phyloP scores from a whole-genome alignment of 2,113 vertebrate genomes.

The Pygoscelis antarcticus region DNA sequence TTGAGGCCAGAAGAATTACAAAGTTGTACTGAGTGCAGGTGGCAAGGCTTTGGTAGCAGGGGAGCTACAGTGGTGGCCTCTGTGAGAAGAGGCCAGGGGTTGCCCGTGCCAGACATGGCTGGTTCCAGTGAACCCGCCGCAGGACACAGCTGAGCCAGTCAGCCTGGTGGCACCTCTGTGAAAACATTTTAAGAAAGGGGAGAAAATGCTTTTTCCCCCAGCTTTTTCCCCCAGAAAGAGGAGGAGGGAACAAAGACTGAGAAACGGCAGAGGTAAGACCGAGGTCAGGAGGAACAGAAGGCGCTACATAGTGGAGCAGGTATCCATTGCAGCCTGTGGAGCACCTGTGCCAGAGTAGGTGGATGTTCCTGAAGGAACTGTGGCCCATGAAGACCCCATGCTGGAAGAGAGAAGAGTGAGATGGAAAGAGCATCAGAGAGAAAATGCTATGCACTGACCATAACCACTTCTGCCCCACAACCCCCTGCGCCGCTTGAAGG shows the following conservation, averaged over 20 bases:
- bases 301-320: neutral
- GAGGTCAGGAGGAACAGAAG: neutral
- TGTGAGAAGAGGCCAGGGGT: neutral
- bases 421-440: neutral
- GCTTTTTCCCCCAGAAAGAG: neutral
- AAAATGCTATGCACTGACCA: neutral
- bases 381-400: neutral
- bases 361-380: neutral
- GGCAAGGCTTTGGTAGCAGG: neutral
- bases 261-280: neutral
- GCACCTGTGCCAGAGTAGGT: neutral
- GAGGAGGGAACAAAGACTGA: neutral
- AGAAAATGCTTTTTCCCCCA: neutral
- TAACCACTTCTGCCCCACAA: neutral
- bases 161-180: neutral
- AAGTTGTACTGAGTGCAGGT: neutral
- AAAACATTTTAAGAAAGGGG: neutral
- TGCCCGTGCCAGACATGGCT: neutral
- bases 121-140: neutral
- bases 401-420: neutral
- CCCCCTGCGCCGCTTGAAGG: rapidly evolving
- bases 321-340: neutral
- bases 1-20: neutral
- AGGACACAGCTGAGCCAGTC: neutral
- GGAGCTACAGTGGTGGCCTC: neutral